phyloP scores from a whole-genome alignment of 1,140 invertebrate species.

The Atta colombica region DNA sequence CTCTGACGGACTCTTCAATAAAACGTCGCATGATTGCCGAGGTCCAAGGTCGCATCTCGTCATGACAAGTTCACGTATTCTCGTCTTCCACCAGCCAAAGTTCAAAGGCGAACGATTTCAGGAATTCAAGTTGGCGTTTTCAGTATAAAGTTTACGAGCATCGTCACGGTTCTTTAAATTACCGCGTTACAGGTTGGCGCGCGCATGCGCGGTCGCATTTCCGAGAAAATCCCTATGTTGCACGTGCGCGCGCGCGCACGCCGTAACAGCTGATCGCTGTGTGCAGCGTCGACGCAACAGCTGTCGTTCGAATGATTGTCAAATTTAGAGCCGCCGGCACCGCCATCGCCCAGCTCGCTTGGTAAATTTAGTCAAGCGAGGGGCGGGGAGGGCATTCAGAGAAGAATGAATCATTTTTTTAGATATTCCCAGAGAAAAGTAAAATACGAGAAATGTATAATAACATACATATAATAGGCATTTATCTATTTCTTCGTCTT shows the following conservation, averaged over 20 bases:
- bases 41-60: too few relatives aligned
- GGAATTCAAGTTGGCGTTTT: neutral
- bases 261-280: constrained; percentile 47
- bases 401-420: constrained; percentile 40
- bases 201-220: neutral
- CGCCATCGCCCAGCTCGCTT: neutral
- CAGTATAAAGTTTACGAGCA: neutral
- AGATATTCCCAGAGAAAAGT: neutral
- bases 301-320: constrained; percentile 52
- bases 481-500: neutral
- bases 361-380: constrained; percentile 6
- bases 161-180: neutral
- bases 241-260: neutral
- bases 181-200: neutral
- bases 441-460: neutral
- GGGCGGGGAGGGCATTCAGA: too few relatives aligned
- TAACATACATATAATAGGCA: neutral
- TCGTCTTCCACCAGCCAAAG: neutral
- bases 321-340: constrained; percentile 26
- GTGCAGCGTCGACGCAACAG: constrained; percentile 34
- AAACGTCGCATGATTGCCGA: neutral
- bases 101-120: neutral
- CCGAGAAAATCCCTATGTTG: constrained; percentile 1
- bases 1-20: constrained; percentile 37
- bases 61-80: neutral